Conservation (phyloP, 2,797 vertebrate genomes). For the Sebastes flavidus region DNA sequence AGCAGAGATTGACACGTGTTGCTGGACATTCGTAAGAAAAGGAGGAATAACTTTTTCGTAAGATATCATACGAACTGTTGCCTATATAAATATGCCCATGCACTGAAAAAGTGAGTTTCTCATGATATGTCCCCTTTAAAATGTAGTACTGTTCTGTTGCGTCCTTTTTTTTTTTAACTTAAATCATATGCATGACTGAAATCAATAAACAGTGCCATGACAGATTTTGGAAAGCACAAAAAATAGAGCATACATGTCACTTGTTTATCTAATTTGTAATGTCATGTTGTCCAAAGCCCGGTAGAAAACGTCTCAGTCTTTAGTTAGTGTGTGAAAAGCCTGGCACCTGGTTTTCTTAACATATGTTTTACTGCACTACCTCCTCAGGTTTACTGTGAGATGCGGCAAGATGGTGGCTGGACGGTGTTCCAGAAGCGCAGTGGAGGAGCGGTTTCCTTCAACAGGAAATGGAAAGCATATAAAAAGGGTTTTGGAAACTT, state of each 20-base stretch:
- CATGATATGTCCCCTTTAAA: rapidly evolving
- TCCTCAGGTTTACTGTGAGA: slow-evolving; percentile 75
- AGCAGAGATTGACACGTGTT: too few species aligned
- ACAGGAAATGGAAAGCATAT: slow-evolving; percentile 61
- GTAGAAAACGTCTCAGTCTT: not conserved
- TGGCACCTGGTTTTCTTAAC: not conserved
- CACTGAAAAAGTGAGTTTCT: too few species aligned
- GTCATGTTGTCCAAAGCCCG: not conserved
- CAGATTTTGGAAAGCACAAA: not conserved
- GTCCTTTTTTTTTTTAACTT: not conserved
- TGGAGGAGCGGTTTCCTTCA: slow-evolving; percentile 48
- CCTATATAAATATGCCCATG: too few species aligned
- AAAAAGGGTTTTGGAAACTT: slow-evolving; percentile 68
- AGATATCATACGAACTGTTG: too few species aligned
- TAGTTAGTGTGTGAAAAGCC: not conserved
- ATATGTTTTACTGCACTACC: not conserved
- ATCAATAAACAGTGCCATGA: not conserved
- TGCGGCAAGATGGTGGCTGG: slow-evolving; percentile 73
- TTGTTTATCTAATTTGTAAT: not conserved
- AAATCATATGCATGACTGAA: not conserved
- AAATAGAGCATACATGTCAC: not conserved
- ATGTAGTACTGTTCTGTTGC: not conserved
- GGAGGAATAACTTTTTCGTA: too few species aligned
- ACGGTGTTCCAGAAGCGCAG: slow-evolving; percentile 71
- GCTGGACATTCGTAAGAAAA: too few species aligned